Evolutionary conservation across 2,888 invertebrate species (phyloP), one percentile per base, ranked within the genome.

Genomic region (Helobdella robusta): DNA sequence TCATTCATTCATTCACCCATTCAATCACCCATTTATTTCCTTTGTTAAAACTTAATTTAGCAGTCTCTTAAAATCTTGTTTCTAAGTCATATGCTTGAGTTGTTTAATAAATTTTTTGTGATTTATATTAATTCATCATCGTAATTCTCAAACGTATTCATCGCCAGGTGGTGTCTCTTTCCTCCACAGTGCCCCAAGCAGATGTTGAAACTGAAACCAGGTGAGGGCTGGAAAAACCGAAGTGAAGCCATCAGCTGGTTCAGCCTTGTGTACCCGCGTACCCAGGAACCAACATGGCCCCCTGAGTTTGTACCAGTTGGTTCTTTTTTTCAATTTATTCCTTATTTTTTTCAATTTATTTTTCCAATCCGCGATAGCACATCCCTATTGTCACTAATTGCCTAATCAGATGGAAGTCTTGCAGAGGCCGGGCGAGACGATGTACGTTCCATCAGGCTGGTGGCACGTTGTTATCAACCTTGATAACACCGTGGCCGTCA

Each of bases 211-310:
- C 92, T 91, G 23, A 87, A 87, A n/a, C 86, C 87, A 52, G 83
- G 84, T 3, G 87, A 93, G 77, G 95, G 94, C n/a, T 93, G 95
- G 0, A 94, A 93, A 77, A 97, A 98, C 78, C 85, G 91, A 63
- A 95, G 95, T 76, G 98, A 99, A 83, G 98, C 95, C 44, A 88
- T 98, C 65, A 94, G 94, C 0, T 98, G 98, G 98, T 98, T 97
- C 78, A 88, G 86, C 74, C 83, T 89, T 50, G 89, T 98, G 73
- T 98, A 97, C 82, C 95, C 95, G 18, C 86, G 88, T 78, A 93
- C 93, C 25, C 87, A 91, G 79, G 82, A 86, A 70, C 85, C 89
- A 15, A 83, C 85, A 35, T 98, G 97, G 97, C 97, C 97, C 25
- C 82, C 85, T 73, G 87, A 93, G 78, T 95, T 85, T 79, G 86